phyloP scores from a whole-genome alignment of 2,888 invertebrate species.

The Pristionchus arcanus region DNA sequence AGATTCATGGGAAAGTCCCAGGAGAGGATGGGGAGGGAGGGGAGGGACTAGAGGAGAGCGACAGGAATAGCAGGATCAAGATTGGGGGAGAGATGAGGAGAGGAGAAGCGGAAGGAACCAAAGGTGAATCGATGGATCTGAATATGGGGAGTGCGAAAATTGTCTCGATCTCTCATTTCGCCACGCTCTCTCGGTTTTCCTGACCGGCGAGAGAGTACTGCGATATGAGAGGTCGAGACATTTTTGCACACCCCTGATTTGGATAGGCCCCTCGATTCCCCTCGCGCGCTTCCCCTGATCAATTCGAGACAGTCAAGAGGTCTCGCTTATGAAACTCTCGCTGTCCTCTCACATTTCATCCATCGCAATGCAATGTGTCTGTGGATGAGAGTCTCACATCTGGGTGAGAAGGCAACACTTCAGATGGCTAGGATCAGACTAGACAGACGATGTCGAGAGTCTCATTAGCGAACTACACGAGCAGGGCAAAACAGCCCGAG shows the following conservation, averaged over 20 bases:
- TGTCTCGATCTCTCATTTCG: too few relatives aligned
- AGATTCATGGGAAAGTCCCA: conserved; percentile 51
- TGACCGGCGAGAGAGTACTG: neutral
- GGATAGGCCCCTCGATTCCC: neutral
- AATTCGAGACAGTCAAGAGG: neutral
- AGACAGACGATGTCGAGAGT: neutral
- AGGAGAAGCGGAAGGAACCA: neutral
- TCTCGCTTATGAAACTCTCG: neutral
- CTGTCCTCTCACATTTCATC: neutral
- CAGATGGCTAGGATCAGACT: conserved; percentile 8
- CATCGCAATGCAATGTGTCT: neutral
- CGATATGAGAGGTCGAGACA: too few relatives aligned
- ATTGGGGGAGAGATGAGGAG: neutral
- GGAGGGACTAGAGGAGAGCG: neutral
- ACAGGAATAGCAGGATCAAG: conserved; percentile 18
- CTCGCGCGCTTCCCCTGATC: neutral
- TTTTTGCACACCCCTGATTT: neutral
- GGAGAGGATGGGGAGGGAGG: neutral
- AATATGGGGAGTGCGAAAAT: neutral
- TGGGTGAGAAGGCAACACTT: neutral
- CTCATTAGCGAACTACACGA: neutral
- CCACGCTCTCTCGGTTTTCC: too few relatives aligned
- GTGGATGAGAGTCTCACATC: neutral
- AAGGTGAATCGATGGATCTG: neutral
- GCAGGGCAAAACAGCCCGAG: too few relatives aligned